A percentile compares a stretch with the other conserved stretches of the same genome.
phyloP scores from a whole-genome alignment of 2,797 vertebrate genomes.

The Notolabrus celidotus region DNA sequence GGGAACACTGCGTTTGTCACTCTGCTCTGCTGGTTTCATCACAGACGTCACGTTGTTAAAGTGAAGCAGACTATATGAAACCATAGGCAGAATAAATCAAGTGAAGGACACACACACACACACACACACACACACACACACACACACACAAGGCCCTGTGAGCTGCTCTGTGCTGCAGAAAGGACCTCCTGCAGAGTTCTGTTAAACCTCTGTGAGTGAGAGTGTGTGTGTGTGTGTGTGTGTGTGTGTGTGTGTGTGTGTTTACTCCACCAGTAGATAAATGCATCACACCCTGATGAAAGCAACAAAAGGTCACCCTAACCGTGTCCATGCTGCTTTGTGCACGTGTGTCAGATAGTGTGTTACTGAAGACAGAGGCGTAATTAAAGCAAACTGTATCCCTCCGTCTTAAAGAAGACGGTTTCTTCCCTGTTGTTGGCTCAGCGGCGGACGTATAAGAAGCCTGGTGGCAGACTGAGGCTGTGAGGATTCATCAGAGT shows the following conservation, averaged over 20 bases:
- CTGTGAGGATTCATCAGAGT: conserved; percentile 12
- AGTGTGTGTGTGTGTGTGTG: too few relatives aligned
- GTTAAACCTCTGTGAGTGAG: conserved; percentile 25
- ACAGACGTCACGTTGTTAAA: background rate
- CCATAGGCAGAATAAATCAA: background rate
- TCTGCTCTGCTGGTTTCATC: background rate
- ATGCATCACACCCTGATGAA: conserved; percentile 40
- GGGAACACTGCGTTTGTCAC: too few relatives aligned
- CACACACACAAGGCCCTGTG: conserved; percentile 15
- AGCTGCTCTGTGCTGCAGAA: conserved; percentile 51
- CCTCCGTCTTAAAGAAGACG: background rate
- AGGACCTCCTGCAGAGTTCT: conserved; percentile 41
- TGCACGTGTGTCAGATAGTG: background rate
- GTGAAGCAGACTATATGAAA: background rate
- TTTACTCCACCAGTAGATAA: conserved; percentile 32
- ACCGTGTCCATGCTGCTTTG: background rate
- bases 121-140: conserved; percentile 15
- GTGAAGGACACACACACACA: background rate
- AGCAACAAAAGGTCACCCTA: conserved; percentile 30
- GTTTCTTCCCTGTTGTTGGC: conserved; percentile 26
- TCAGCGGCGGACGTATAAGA: conserved; percentile 1
- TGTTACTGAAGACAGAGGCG: background rate
- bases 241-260: background rate
- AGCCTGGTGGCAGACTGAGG: conserved; percentile 8
- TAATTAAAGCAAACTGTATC: background rate